Evolutionary conservation across 2,888 invertebrate species (phyloP).

Genomic region (Onchidella celtica): DNA sequence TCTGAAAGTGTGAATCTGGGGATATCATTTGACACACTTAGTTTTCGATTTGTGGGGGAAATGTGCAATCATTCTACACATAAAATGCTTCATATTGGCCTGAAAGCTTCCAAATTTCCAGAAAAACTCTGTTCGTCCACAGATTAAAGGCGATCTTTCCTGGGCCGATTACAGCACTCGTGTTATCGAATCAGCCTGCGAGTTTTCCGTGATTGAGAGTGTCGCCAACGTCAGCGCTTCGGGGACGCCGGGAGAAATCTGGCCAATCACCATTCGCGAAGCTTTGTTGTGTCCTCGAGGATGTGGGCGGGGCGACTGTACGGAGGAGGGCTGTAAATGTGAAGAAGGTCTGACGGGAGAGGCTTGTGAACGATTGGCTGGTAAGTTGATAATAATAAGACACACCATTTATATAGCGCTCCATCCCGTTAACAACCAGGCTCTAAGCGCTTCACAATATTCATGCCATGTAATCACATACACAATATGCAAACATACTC

Average conservation of each 20-base stretch:
- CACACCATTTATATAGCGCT: too few species aligned
- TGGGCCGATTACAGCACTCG: constrained; percentile 47
- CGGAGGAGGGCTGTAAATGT: constrained; percentile 47
- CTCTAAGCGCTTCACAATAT: too few species aligned
- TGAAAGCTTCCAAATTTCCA: too few species aligned
- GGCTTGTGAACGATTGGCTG: constrained; percentile 34
- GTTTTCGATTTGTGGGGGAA: too few species aligned
- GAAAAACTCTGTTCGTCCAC: background rate
- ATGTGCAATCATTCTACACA: too few species aligned
- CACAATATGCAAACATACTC: too few species aligned
- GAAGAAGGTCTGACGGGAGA: constrained; percentile 43
- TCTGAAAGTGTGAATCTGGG: too few species aligned
- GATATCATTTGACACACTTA: too few species aligned
- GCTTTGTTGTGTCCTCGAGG: constrained; percentile 51
- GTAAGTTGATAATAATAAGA: too few species aligned
- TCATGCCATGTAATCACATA: too few species aligned
- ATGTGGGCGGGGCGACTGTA: constrained; percentile 51
- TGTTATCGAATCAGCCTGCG: constrained; percentile 51
- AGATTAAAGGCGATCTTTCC: constrained; percentile 51
- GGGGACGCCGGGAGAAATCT: constrained; percentile 10
- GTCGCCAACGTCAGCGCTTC: constrained; percentile 37
- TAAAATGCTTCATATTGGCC: too few species aligned
- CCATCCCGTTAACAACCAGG: too few species aligned
- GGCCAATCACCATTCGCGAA: constrained; percentile 50
- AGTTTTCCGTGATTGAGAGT: constrained; percentile 45